Evolutionary conservation across 2,113 vertebrate species (phyloP).

Genomic region (Corythornis madagascariensis): DNA sequence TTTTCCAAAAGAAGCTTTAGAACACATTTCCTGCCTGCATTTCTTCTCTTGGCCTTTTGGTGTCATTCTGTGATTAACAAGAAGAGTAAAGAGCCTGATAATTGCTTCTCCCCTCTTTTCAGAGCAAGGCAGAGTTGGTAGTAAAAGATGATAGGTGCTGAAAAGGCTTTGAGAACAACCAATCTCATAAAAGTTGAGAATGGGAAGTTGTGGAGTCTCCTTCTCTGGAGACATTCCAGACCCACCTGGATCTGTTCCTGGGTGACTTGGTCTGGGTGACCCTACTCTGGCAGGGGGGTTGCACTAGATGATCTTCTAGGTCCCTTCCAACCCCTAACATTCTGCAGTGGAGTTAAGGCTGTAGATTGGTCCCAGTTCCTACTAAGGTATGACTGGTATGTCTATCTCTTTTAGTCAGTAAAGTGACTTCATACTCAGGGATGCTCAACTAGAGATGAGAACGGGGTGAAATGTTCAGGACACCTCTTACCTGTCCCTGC

Average conservation of each 20-base stretch:
- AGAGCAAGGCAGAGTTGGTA: neutral
- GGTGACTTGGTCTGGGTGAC: too few species aligned
- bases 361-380: neutral
- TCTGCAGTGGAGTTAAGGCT: neutral
- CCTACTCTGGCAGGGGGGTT: too few species aligned
- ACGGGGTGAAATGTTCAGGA: neutral
- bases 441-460: neutral
- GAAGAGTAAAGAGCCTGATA: neutral
- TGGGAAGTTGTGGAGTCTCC: too few species aligned
- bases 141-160: neutral
- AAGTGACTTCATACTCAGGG: neutral
- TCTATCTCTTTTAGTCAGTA: neutral
- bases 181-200: neutral
- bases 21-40: conserved; percentile 47
- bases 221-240: too few species aligned
- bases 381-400: neutral
- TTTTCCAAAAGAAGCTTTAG: neutral
- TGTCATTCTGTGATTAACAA: conserved; percentile 78
- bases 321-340: too few species aligned
- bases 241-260: too few species aligned
- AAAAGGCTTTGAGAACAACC: neutral
- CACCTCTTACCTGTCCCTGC: too few species aligned
- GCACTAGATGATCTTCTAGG: too few species aligned
- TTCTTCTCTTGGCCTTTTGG: conserved; percentile 78
- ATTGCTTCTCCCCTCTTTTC: neutral